Conservation (phyloP, 2,888 invertebrate species). For the Lapara coniferarum region DNA sequence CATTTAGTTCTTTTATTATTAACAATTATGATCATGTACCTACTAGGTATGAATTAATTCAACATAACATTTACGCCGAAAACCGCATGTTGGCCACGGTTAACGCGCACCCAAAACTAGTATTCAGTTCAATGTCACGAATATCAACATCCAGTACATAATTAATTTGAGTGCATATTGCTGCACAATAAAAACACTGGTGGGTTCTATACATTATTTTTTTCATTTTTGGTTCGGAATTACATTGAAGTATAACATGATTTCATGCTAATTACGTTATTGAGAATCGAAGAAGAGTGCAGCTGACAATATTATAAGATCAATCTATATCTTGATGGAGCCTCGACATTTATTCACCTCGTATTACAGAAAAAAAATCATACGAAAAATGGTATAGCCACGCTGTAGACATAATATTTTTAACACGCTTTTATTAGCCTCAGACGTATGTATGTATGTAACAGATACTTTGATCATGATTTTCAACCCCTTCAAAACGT, state of each 20-base stretch:
- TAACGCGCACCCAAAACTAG: slow-evolving; percentile 23
- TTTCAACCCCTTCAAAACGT: no score
- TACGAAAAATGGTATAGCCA: neutral
- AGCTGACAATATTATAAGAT: no score
- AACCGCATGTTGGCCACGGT: slow-evolving; percentile 27
- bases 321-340: no score
- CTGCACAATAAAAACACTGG: neutral
- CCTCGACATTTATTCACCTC: no score
- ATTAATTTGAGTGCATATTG: slow-evolving; percentile 28
- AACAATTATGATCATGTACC: neutral
- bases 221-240: neutral
- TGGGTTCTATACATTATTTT: neutral
- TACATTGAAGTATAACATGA: no score
- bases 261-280: neutral
- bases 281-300: no score
- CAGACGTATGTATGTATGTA: no score
- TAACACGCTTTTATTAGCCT: no score
- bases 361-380: no score
- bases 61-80: slow-evolving; percentile 6
- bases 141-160: slow-evolving; percentile 33
- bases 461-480: no score
- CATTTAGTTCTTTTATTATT: no score
- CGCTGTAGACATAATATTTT: neutral
- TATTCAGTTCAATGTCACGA: slow-evolving; percentile 36
- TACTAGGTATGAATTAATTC: slow-evolving; percentile 14